Evolutionary conservation across 2,113 vertebrate species (phyloP), one percentile per base, ranked within the genome.

Genomic region (Struthidea cinerea): DNA sequence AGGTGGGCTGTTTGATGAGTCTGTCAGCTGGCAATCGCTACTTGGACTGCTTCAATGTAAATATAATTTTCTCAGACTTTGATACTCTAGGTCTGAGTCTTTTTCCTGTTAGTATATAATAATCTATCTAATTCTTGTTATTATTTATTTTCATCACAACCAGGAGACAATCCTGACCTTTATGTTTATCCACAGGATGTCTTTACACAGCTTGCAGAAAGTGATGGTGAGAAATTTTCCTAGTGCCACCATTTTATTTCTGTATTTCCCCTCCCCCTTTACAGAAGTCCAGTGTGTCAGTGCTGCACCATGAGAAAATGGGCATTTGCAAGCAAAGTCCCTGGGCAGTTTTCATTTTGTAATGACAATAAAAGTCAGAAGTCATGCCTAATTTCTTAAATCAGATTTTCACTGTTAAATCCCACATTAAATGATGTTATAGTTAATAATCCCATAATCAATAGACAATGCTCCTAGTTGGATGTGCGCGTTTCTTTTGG

Each of bases 1-100:
- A 94, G 93, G 92, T 94, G 93, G 94, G 84, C 63, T 95, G 92
- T 91, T 93, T 93, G 93, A 89, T 96, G 96, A 96, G 91, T 92
- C 96, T 93, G 84, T 87, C 84, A 96, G 90, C 86, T 87, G 86
- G 73, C 53, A 86, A 86, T 71, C 24, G 15, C 78, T 94, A 74
- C 79, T 84, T 94, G 65, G 94, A 93, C 74, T 73, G 71, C 91
- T 94, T 94, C 89, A 92, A n/a, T 33, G 65, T 89, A 96, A 95
- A 93, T 64, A 93, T 4, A 73, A 87, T 94, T 94, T 87, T 52
- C 70, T 89, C 61, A 92, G 74, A 79, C 59, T 95, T 91, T 70
- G 71, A 3, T 55, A 74, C 9, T 44, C 55, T 42, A 24, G n/a
- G 30, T 75, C 57, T 84, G 53, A 90, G 27, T 44, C 19, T 80